Base-by-base conservation (phyloP, 1,140 invertebrate species). In the Neodiprion lecontei region DNA sequence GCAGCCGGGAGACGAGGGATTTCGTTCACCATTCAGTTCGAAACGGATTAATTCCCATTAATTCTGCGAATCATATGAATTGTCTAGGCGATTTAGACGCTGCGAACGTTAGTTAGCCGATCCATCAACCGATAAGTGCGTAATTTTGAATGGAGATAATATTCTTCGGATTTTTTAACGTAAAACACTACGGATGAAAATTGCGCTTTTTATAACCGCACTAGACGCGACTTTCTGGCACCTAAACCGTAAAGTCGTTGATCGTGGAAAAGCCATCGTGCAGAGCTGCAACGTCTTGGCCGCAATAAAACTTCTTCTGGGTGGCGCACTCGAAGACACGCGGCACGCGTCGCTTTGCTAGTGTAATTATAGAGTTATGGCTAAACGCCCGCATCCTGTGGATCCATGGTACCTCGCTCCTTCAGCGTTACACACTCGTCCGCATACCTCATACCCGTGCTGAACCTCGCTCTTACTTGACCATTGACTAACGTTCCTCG, bases 61-160 rank as follows among this genome's bases (percentile, higher is more conserved):
- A 80, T 81, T 81, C 78, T 77, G 79, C 79, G 77, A 78, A 72
- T 81, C 78, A 76, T 75, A 70, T 78, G 80, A 77, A 81, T 78
- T 61, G 75, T 77, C 78, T 73, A 40, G 81, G 81, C 80, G 77
- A 79, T 83, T 81, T 83, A 80, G 81, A 80, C 79, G 78, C 79
- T 83, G 76, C 81, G 76, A 81, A 80, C 81, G 74, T 77, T 78
- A 77, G 79, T 80, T 78, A 78, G 73, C 72, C 78, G 76, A 79
- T 70, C 75, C 75, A 75, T 79, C 76, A 82, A 80, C 81, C 76
- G 73, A 61, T 5, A 61, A 0, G 11, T 61, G 11, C 53, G 53
- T 40, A 5, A 17, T 61, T 61, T 17, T 3, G 28, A 5, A 3
- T 1, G 28, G 28, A 40, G 28, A 40, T 40, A 3, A 40, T 40